Evolutionary conservation across 2,888 invertebrate species (phyloP).

Genomic region (Drosophila anomelani): DNA sequence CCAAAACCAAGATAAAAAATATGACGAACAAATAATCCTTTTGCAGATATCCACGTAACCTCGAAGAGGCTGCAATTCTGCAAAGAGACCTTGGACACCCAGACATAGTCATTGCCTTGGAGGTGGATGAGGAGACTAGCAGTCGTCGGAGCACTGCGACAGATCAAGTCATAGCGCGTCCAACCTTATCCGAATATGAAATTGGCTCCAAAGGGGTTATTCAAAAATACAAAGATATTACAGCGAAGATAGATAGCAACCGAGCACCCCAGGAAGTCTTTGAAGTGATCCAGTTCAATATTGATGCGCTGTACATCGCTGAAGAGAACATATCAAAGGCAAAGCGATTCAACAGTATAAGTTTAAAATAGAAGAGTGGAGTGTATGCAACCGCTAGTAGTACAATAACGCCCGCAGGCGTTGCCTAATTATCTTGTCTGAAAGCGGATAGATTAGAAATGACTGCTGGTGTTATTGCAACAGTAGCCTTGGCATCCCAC

Average conservation of each 20-base stretch:
- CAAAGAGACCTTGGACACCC: slow-evolving; percentile 90
- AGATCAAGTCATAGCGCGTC: fast-evolving
- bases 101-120: slow-evolving; percentile 91
- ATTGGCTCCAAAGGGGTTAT: slow-evolving; percentile 94
- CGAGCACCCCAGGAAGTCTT: slow-evolving; percentile 91
- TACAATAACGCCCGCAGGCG: not conserved
- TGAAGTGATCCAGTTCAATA: slow-evolving; percentile 87
- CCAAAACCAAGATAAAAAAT: not conserved
- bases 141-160: slow-evolving; percentile 85
- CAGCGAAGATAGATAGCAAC: slow-evolving; percentile 92
- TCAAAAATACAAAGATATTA: slow-evolving; percentile 90
- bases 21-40: not conserved
- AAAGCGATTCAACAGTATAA: not conserved
- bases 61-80: slow-evolving; percentile 92
- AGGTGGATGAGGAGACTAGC: slow-evolving; percentile 93
- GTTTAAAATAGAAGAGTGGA: not conserved
- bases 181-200: slow-evolving; percentile 88
- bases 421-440: not conserved
- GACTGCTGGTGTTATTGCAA: not conserved
- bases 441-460: not conserved
- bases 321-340: not conserved
- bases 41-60: slow-evolving; percentile 91
- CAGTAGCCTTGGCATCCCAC: not conserved
- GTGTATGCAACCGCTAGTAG: not conserved
- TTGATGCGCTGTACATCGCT: slow-evolving; percentile 84